A percentile compares a stretch with the other conserved stretches of the same genome.
Conservation (phyloP, 2,888 invertebrate genomes). For the Eumerus sabulonum region DNA sequence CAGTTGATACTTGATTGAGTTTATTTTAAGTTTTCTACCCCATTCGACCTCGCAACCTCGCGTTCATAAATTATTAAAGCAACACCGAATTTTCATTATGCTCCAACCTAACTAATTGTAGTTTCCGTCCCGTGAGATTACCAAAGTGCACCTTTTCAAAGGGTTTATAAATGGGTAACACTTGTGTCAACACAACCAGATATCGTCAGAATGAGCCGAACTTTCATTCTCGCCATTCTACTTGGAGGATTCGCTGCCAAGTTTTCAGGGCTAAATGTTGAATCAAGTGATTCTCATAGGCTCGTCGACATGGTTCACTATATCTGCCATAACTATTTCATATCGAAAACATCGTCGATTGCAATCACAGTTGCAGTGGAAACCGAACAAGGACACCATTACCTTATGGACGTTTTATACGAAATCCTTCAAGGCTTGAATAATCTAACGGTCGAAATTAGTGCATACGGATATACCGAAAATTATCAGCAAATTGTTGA, state of each 20-base stretch:
- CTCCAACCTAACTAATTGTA: neutral
- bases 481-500: conserved; percentile 24
- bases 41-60: no score
- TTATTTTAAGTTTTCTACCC: no score
- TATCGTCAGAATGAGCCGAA: conserved; percentile 21
- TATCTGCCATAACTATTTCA: conserved; percentile 8
- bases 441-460: conserved; percentile 32
- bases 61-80: neutral
- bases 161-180: conserved; percentile 10
- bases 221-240: conserved; percentile 3
- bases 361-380: conserved; percentile 35
- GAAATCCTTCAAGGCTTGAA: conserved; percentile 19
- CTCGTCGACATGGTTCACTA: conserved; percentile 2
- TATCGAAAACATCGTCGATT: conserved; percentile 15
- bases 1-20: no score
- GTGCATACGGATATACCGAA: neutral
- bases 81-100: conserved; percentile 47
- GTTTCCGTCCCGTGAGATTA: conserved; percentile 3
- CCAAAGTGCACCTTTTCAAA: neutral
- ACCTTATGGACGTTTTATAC: conserved; percentile 43
- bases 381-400: conserved; percentile 11
- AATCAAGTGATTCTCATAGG: no score
- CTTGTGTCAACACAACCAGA: conserved; percentile 10
- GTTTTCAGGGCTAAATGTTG: no score
- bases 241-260: neutral